phyloP scores from a whole-genome alignment of 64 coral and sea anemone genomes.

The Stylophora pistillata region DNA sequence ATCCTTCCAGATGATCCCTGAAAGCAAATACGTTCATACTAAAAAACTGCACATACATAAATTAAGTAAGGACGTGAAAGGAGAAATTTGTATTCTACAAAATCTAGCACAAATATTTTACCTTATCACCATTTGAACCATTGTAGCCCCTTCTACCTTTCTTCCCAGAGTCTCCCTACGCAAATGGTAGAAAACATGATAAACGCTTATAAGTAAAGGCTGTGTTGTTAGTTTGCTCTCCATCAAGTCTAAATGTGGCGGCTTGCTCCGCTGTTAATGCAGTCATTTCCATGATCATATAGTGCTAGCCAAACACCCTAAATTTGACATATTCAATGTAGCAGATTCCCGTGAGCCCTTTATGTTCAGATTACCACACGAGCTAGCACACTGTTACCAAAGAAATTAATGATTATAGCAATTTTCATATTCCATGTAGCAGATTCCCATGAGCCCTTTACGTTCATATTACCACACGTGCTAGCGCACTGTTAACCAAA shows the following conservation, averaged over 20 bases:
- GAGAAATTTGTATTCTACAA: not conserved
- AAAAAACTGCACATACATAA: not conserved
- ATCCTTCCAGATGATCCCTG: slow-evolving; percentile 25
- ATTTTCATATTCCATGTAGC: too few relatives aligned
- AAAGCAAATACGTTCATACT: not conserved
- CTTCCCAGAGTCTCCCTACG: slow-evolving; percentile 56
- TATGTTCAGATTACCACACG: too few relatives aligned
- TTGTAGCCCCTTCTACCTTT: slow-evolving; percentile 40
- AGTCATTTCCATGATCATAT: too few relatives aligned
- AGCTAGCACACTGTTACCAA: too few relatives aligned
- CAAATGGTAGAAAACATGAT: not conserved
- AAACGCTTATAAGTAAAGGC: not conserved
- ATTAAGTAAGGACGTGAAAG: not conserved
- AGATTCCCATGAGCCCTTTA: too few relatives aligned
- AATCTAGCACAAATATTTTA: not conserved
- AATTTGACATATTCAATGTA: too few relatives aligned
- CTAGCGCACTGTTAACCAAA: too few relatives aligned
- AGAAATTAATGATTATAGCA: too few relatives aligned
- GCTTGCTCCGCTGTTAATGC: too few relatives aligned
- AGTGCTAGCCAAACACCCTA: too few relatives aligned
- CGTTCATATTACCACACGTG: too few relatives aligned
- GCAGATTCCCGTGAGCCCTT: too few relatives aligned
- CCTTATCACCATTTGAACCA: slow-evolving; percentile 60
- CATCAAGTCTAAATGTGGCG: not conserved
- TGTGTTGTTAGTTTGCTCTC: not conserved